Evolutionary conservation across 2,113 vertebrate species (phyloP), one percentile per base, ranked within the genome.

Genomic region (Dinomys branickii): DNA sequence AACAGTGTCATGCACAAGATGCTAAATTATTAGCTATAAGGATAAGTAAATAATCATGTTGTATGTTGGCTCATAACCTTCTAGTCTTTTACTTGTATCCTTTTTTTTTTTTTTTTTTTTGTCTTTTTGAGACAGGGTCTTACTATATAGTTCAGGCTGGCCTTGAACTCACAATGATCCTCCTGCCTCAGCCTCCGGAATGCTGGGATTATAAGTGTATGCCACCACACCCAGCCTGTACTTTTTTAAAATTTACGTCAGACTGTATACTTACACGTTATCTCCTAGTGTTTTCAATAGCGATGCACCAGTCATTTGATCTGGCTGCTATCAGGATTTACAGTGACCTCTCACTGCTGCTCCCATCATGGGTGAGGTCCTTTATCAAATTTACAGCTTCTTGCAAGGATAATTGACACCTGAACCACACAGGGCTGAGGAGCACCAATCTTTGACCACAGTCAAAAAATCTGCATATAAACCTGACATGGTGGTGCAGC

Each of bases 371-470:
- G 26, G 33, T 59, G 63, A 54, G 50, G 73, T 6, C 88, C 56
- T 93, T 35, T 38, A 61, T 56, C 82, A 96, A 44, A 63, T 88
- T 78, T 88, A 88, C 13, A 93, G 38, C 50, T 85, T 85, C 61
- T 58, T 69, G 11, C 20, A 80, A 73, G 30, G 56, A 88, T 1
- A 56, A 47, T 1, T 19, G 50, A 71, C 47, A 50, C 65, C 41
- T 58, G 67, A 75, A 33, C 28, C 38, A 14, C 54, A 13, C 5
- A 22, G 22, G 56, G 13, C 8, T 30, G 28, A 58, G 24, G 38
- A 38, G 38, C 24, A 59, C 7, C 38, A 44, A 28, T 28, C 54
- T 26, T 38, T 28, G 38, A 44, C 56, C 82, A 58, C 24, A 84
- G 38, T 19, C 12, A 41, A 14, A 84, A 59, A 61, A 28, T 61